Evolutionary conservation across 2,888 invertebrate species (phyloP).

Genomic region (Nematopogon swammerdamellus): DNA sequence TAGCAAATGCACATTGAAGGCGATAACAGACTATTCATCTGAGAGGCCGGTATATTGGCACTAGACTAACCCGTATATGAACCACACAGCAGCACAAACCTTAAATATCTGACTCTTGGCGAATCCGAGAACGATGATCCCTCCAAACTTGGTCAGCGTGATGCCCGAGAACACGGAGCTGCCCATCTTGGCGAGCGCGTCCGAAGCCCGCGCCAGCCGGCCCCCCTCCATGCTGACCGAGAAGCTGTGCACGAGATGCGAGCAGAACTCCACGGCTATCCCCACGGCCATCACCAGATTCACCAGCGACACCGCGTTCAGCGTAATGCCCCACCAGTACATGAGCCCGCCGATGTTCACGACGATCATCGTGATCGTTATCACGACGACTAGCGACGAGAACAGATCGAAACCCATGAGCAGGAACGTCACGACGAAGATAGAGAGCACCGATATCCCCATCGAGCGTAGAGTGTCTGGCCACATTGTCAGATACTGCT

Average conservation of each 20-base stretch:
- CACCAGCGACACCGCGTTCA: slow-evolving; percentile 96
- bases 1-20: no score
- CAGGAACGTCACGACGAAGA: slow-evolving; percentile 89
- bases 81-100: slow-evolving; percentile 31
- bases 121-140: slow-evolving; percentile 93
- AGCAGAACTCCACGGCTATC: slow-evolving; percentile 98
- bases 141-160: slow-evolving; percentile 96
- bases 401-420: slow-evolving; percentile 93
- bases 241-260: slow-evolving; percentile 94
- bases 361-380: slow-evolving; percentile 92
- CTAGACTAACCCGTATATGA: no score
- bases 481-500: slow-evolving; percentile 97
- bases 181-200: slow-evolving; percentile 88
- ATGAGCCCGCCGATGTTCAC: slow-evolving; percentile 91
- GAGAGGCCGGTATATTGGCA: no score
- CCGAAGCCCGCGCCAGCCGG: slow-evolving; percentile 73
- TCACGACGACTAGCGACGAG: slow-evolving; percentile 82
- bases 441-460: slow-evolving; percentile 85
- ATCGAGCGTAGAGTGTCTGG: slow-evolving; percentile 84
- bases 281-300: slow-evolving; percentile 99
- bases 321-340: slow-evolving; percentile 94
- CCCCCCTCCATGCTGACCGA: slow-evolving; percentile 71
- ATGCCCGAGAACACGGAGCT: slow-evolving; percentile 96
- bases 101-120: slow-evolving; percentile 98
- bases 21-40: no score